A percentile compares a stretch with the other conserved stretches of the same genome.
Conservation (phyloP, 2,797 vertebrate genomes). For the Coranthus polyacanthus region DNA sequence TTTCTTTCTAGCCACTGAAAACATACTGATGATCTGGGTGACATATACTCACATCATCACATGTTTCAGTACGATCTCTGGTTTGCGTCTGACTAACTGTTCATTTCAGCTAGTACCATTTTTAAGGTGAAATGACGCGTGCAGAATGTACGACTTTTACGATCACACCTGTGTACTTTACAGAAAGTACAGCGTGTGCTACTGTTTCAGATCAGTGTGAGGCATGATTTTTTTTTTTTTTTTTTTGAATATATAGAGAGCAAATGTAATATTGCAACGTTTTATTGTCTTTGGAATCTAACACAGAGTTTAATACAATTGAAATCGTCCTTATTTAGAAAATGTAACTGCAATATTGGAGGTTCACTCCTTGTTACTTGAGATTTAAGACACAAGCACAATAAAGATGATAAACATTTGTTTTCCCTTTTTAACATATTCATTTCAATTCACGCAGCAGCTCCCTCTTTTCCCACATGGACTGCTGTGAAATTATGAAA, state of each 20-base stretch:
- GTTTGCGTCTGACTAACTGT: too few relatives aligned
- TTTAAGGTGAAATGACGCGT: background rate
- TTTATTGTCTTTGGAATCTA: slow-evolving; percentile 14
- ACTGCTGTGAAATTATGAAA: slow-evolving; percentile 51
- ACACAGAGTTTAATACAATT: slow-evolving; percentile 2
- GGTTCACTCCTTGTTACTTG: slow-evolving; percentile 17
- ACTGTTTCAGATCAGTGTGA: background rate
- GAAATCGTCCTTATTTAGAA: background rate
- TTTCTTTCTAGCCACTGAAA: background rate
- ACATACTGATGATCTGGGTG: too few relatives aligned
- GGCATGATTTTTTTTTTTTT: background rate
- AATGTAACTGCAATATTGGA: background rate
- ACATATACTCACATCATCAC: too few relatives aligned
- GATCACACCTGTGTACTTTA: too few relatives aligned
- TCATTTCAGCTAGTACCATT: too few relatives aligned
- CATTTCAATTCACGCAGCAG: slow-evolving; percentile 18
- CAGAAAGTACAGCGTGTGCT: background rate
- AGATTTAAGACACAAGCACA: slow-evolving; percentile 17
- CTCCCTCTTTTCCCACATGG: slow-evolving; percentile 19
- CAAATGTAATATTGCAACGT: slow-evolving; percentile 12
- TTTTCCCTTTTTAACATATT: slow-evolving; percentile 18
- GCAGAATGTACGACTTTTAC: background rate
- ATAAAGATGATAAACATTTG: too few relatives aligned
- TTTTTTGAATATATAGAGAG: background rate
- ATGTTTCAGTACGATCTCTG: too few relatives aligned